Percentiles rank a stretch among this genome's conserved stretches.
phyloP scores from a whole-genome alignment of 2,888 invertebrate species.

The Xanthorhoe spadicearia region DNA sequence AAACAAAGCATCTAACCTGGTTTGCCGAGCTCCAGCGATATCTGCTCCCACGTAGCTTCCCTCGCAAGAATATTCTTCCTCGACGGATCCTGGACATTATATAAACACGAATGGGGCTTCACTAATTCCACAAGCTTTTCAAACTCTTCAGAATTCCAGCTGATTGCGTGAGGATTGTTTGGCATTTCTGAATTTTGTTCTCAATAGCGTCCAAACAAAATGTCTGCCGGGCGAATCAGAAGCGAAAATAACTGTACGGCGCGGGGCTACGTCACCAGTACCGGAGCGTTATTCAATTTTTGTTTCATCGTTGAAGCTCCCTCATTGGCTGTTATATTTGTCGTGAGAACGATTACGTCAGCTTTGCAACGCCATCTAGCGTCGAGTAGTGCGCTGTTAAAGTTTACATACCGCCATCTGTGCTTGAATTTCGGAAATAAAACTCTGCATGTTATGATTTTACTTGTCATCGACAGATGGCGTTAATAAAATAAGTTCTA shows the following conservation, averaged over 20 bases:
- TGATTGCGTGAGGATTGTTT: constrained; percentile 66
- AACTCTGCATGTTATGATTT: neutral
- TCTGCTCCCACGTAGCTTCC: constrained; percentile 75
- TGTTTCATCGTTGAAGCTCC: constrained; percentile 47
- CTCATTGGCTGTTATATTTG: constrained; percentile 57
- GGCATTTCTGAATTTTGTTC: constrained; percentile 64
- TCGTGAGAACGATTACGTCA: constrained; percentile 11
- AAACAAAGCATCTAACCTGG: constrained; percentile 64
- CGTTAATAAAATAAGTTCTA: neutral
- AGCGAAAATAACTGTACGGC: constrained; percentile 75
- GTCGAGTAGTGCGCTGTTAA: constrained; percentile 21
- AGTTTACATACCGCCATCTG: constrained; percentile 14
- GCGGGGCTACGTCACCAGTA: constrained; percentile 73
- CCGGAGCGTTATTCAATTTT: constrained; percentile 47
- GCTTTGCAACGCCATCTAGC: constrained; percentile 31
- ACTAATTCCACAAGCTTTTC: constrained; percentile 73
- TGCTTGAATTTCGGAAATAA: neutral
- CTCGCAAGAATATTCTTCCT: constrained; percentile 74
- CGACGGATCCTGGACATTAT: constrained; percentile 70
- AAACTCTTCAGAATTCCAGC: constrained; percentile 74
- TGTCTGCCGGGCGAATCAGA: constrained; percentile 77
- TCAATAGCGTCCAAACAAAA: constrained; percentile 69
- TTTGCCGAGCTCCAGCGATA: constrained; percentile 68
- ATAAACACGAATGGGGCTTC: constrained; percentile 71
- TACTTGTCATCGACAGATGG: constrained; percentile 5